These are phyloP conservation scores for Chunga burmeisteri DNA, from an alignment of 2,113 vertebrate species.

Conservation along the genomic window DNA sequence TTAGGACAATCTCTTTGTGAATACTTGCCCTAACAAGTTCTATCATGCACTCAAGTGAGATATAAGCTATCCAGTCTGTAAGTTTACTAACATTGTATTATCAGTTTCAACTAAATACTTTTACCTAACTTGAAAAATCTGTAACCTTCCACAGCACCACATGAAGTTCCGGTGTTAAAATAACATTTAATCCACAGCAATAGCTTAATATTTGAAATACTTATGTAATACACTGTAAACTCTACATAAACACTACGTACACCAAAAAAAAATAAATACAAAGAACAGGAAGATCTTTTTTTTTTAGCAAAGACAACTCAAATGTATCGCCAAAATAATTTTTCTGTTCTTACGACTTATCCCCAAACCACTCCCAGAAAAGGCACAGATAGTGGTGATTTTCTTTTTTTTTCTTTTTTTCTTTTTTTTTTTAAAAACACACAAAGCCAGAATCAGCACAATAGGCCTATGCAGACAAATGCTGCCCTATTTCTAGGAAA, in stretches of 20 bases:
- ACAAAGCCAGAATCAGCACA: constrained; percentile 30
- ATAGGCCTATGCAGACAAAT: not conserved
- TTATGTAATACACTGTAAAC: not conserved
- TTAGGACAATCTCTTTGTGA: constrained; percentile 10
- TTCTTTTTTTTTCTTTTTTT: not conserved
- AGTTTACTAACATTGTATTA: not conserved
- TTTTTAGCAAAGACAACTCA: constrained; percentile 37
- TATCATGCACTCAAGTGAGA: constrained; percentile 19
- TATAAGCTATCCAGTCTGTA: not conserved
- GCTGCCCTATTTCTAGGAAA: not conserved
- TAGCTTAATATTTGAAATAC: constrained; percentile 14
- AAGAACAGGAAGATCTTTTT: constrained; percentile 47
- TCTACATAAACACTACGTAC: not conserved
- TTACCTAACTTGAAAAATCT: constrained; percentile 12
- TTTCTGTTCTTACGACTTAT: constrained; percentile 45
- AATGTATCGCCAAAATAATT: constrained; percentile 10
- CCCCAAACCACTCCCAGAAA: constrained; percentile 47
- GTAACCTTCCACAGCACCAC: constrained; percentile 35
- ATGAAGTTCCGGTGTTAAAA: constrained; percentile 17
- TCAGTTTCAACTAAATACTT: not conserved
- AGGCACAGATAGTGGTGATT: constrained; percentile 25
- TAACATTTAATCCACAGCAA: constrained; percentile 1
- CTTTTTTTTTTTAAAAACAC: not conserved
- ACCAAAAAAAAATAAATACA: not conserved
- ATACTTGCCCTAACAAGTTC: not conserved